Conservation (phyloP, 2,113 vertebrate genomes). For the Sceloporus undulatus region DNA sequence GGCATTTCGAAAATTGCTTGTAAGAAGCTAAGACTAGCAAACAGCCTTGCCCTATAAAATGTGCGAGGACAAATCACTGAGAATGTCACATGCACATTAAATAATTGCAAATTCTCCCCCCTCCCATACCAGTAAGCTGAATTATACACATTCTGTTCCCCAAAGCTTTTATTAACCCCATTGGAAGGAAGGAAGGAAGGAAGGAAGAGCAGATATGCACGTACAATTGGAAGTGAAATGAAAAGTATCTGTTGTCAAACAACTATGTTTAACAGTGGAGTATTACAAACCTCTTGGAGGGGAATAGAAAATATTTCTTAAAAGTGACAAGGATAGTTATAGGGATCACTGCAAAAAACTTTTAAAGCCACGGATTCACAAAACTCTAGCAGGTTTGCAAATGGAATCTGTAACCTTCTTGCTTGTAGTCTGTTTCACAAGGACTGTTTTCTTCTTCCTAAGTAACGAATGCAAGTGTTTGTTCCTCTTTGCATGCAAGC, state of each 20-base stretch:
- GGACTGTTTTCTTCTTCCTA: conserved; percentile 1
- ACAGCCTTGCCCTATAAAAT: not conserved
- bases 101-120: not conserved
- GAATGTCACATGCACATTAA: not conserved
- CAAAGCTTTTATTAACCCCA: too few species aligned
- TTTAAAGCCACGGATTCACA: not conserved
- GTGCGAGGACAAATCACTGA: not conserved
- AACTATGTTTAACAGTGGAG: not conserved
- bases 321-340: not conserved
- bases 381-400: not conserved
- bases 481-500: conserved; percentile 56
- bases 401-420: not conserved
- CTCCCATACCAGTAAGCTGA: not conserved
- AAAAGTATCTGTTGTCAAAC: not conserved
- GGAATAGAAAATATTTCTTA: too few species aligned
- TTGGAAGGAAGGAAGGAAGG: too few species aligned
- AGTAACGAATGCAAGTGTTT: not conserved
- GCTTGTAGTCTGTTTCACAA: not conserved
- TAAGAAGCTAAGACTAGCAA: not conserved
- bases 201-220: not conserved
- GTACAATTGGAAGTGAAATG: not conserved
- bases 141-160: not conserved
- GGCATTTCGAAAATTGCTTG: not conserved
- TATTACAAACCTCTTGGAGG: not conserved
- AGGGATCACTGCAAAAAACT: too few species aligned